Evolutionary conservation across 2,113 vertebrate species (phyloP), one percentile per base, ranked within the genome.

Genomic region (Enhydra lutris): DNA sequence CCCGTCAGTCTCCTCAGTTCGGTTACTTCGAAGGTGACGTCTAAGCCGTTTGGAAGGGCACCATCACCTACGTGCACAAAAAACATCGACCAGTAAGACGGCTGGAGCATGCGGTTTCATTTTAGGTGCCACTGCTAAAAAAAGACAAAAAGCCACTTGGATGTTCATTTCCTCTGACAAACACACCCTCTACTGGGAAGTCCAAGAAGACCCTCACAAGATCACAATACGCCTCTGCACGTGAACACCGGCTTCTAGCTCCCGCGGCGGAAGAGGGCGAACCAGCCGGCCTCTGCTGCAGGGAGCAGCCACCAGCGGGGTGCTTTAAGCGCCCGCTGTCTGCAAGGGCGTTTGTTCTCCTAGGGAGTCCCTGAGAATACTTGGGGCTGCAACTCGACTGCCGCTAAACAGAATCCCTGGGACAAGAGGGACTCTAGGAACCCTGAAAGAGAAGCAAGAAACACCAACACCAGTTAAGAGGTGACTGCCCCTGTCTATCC

Each of bases 1-100:
- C 99, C 99, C 0, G 99, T 99, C 71, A 99, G 89, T 67, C 99
- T 98, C 98, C 99, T 99, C n/a, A 99, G 57, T 79, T 99, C 99
- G 0, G 99, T 99, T 61, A 99, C 99, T 88, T 99, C 99, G 95
- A 99, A 99, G 0, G 99, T 99, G 17, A 99, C 99, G 57, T 99
- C 99, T 39, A 99, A 98, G 47, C 99, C 99, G 2, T 99, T 99
- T 15, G 99, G 99, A 96, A 99, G 98, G 0, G 99, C 99, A 3
- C 99, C 99, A 6, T 99, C 98, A 89, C 99, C 99, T 99, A 47
- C 6, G 95, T 0, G 87, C 80, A 96, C 0, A 0, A 34, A 42
- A 52, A 0, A 1, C 0, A 59, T 2, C 2, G 31, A 21, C 6
- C 26, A 29, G 0, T 36, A 2, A n/a, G 23, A 7, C 42, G 9